A percentile compares a stretch with the other conserved stretches of the same genome.
These are phyloP conservation scores for Mareca strepera DNA, from an alignment of 2,797 vertebrate genomes.

Conservation along the genomic window DNA sequence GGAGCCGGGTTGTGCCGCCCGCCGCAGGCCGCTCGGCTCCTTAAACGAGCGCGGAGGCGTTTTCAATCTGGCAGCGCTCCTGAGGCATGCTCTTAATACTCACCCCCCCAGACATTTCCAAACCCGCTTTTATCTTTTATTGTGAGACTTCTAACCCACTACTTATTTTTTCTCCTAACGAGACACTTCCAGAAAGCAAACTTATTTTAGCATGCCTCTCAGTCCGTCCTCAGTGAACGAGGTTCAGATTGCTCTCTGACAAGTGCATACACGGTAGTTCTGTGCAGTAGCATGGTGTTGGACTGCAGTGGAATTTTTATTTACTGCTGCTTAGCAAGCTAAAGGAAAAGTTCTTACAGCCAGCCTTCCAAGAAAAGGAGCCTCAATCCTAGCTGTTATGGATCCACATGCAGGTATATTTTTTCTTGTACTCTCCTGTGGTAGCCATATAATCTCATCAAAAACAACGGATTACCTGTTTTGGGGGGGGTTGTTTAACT, in stretches of 20 bases:
- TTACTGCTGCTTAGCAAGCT: not conserved
- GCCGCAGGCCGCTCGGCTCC: accelerated
- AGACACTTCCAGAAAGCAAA: not conserved
- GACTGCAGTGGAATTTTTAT: not conserved
- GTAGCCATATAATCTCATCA: not conserved
- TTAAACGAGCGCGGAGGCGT: accelerated
- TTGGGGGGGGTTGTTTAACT: not conserved
- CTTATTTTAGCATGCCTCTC: accelerated
- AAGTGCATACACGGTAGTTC: accelerated
- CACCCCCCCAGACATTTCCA: too few species aligned
- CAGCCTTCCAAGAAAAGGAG: not conserved
- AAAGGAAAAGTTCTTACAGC: not conserved
- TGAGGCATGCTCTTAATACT: not conserved
- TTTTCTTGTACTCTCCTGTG: not conserved
- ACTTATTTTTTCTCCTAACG: not conserved
- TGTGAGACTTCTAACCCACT: accelerated
- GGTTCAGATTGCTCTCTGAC: not conserved
- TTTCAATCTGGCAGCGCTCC: not conserved
- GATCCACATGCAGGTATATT: not conserved
- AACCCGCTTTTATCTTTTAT: not conserved
- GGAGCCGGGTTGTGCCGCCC: accelerated
- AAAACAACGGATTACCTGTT: not conserved
- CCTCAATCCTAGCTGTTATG: not conserved
- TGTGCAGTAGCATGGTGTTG: too few species aligned
- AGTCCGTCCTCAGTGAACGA: not conserved